Evolutionary conservation across 2,113 vertebrate genomes (phyloP).

Genomic region (Synchiropus splendidus): DNA sequence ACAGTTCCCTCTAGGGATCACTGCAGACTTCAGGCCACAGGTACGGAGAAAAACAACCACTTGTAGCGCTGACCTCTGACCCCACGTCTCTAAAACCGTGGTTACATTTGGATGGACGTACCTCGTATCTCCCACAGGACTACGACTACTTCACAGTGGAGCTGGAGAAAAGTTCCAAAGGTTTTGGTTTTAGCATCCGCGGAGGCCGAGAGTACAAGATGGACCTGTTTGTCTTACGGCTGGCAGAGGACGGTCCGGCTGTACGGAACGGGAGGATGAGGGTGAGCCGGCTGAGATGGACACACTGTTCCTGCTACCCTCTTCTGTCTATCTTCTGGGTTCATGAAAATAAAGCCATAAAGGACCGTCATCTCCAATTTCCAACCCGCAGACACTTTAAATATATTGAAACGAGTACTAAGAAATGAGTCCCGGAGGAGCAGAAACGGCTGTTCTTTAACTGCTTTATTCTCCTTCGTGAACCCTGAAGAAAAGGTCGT

Average conservation of each 20-base stretch:
- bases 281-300: conserved; percentile 74
- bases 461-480: too few relatives aligned
- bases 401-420: neutral
- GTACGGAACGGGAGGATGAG: conserved; percentile 96
- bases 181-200: conserved; percentile 97
- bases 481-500: too few relatives aligned
- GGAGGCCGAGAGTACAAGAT: conserved; percentile 98
- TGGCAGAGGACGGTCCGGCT: conserved; percentile 97
- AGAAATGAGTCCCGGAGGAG: too few relatives aligned
- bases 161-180: conserved; percentile 94
- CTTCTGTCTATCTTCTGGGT: too few relatives aligned
- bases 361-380: too few relatives aligned
- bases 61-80: too few relatives aligned
- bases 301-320: too few relatives aligned
- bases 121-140: conserved; percentile 65
- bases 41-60: conserved; percentile 64
- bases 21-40: conserved; percentile 91
- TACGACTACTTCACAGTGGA: conserved; percentile 98
- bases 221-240: conserved; percentile 91
- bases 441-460: too few relatives aligned
- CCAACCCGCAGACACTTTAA: too few relatives aligned
- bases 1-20: conserved; percentile 69
- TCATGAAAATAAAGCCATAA: too few relatives aligned
- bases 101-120: neutral
- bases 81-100: too few relatives aligned